Conservation (phyloP, 1,140 invertebrate species). For the Sarcophaga peregrina region DNA sequence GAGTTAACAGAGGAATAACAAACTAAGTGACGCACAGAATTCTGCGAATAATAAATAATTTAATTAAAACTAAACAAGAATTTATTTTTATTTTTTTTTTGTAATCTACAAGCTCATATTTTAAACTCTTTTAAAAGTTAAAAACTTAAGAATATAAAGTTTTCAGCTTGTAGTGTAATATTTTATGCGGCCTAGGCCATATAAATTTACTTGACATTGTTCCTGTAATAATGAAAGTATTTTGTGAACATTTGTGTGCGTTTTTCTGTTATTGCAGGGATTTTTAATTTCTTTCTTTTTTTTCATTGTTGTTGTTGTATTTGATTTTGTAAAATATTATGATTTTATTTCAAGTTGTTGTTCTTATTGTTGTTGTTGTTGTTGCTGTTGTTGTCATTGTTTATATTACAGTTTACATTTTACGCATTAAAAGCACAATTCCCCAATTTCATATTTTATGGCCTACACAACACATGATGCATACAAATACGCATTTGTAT, state of each 20-base stretch:
- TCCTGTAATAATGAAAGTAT: neutral
- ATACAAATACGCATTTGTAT: no score
- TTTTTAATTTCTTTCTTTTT: neutral
- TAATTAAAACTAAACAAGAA: no score
- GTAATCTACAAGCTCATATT: no score
- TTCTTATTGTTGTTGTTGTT: neutral
- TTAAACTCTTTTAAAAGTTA: no score
- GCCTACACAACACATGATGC: neutral
- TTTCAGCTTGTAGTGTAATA: no score
- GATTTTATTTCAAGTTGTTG: neutral
- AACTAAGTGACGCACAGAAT: no score
- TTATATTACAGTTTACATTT: neutral
- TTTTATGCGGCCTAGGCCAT: no score
- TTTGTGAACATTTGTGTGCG: slow-evolving; percentile 18
- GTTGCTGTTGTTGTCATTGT: neutral
- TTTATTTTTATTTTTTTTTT: no score
- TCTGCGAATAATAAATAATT: no score
- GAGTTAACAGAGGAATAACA: no score
- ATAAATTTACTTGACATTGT: no score
- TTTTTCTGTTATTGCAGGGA: neutral
- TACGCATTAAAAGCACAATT: slow-evolving; percentile 24
- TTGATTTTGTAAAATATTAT: neutral
- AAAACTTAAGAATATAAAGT: no score
- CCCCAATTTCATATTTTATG: slow-evolving; percentile 14
- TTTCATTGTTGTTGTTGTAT: neutral